A percentile compares a stretch with the other conserved stretches of the same genome.
Conservation (phyloP, 2,797 vertebrate species). For the Cryptoblepharus egeriae region DNA sequence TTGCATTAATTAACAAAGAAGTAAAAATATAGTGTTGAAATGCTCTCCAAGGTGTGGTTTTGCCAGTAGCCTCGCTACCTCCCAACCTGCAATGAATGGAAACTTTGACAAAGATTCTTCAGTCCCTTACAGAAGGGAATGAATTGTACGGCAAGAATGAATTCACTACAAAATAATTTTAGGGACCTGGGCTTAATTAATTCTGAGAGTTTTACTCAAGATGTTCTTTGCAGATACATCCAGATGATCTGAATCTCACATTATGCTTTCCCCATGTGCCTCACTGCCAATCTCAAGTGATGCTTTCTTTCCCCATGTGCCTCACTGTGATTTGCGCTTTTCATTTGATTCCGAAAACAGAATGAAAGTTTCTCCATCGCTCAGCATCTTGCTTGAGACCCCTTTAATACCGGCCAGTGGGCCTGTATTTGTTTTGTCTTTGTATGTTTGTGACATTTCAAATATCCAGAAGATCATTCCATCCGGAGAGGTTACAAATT, state of each 20-base stretch:
- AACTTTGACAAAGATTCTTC: conserved; percentile 57
- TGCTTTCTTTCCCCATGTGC: conserved; percentile 37
- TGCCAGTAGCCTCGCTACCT: conserved; percentile 79
- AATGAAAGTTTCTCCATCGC: conserved; percentile 37
- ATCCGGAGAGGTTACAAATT: not conserved
- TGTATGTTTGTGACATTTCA: conserved; percentile 52
- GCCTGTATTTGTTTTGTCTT: not conserved
- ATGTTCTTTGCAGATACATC: conserved; percentile 43
- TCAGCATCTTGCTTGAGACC: conserved; percentile 33
- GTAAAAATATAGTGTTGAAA: conserved; percentile 71
- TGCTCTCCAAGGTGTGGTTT: conserved; percentile 71
- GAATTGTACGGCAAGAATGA: conserved; percentile 54
- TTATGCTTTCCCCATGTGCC: conserved; percentile 30
- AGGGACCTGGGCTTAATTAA: not conserved
- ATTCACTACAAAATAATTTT: conserved; percentile 58
- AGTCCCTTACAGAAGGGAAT: conserved; percentile 59
- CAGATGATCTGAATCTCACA: conserved; percentile 42
- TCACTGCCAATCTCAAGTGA: conserved; percentile 22
- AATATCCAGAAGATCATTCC: conserved; percentile 65
- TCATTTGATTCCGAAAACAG: conserved; percentile 40
- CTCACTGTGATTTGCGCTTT: conserved; percentile 35
- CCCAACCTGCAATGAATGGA: conserved; percentile 78
- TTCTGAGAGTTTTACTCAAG: conserved; percentile 12
- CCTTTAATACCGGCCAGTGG: not conserved
- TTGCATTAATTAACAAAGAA: conserved; percentile 77